phyloP scores from a whole-genome alignment of 1,140 invertebrate species.

The Drosophila kurseongensis region DNA sequence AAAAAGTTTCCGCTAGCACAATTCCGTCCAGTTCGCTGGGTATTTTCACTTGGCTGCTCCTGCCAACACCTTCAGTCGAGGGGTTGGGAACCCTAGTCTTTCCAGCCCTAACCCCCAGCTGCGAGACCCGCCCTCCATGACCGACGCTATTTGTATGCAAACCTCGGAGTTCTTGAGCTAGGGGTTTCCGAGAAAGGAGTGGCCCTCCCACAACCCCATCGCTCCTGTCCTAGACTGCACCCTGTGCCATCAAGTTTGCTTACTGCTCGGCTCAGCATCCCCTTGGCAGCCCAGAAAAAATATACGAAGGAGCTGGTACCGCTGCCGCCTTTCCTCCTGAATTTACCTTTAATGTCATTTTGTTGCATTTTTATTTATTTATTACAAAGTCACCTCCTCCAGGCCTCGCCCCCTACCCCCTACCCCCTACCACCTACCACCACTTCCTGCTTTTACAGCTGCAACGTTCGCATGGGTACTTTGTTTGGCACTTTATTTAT shows the following conservation, averaged over 20 bases:
- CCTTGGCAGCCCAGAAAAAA: slow-evolving; percentile 18
- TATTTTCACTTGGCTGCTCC: slow-evolving; percentile 60
- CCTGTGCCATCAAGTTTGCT: slow-evolving; percentile 30
- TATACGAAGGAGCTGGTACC: slow-evolving; percentile 15
- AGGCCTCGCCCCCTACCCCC: slow-evolving; percentile 2
- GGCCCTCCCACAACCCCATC: neutral
- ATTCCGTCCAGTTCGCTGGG: slow-evolving; percentile 57
- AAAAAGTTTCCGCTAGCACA: slow-evolving; percentile 60
- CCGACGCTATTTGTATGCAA: slow-evolving; percentile 53
- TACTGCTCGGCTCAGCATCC: slow-evolving; percentile 33
- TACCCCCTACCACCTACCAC: too few relatives aligned
- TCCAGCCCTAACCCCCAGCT: slow-evolving; percentile 30
- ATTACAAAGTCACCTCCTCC: slow-evolving; percentile 64
- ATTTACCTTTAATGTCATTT: slow-evolving; percentile 78
- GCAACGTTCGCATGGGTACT: slow-evolving; percentile 58
- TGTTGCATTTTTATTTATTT: slow-evolving; percentile 81
- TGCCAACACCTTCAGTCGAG: slow-evolving; percentile 47
- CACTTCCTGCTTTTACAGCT: slow-evolving; percentile 39
- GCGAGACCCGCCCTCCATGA: slow-evolving; percentile 7
- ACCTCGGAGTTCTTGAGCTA: slow-evolving; percentile 30
- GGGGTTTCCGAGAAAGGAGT: neutral
- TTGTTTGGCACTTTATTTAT: slow-evolving; percentile 82
- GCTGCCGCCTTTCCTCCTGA: slow-evolving; percentile 29
- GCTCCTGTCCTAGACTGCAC: slow-evolving; percentile 3
- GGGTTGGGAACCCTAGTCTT: slow-evolving; percentile 28